phyloP scores from a whole-genome alignment of 2,113 vertebrate species.

The Corythornis cristatus region DNA sequence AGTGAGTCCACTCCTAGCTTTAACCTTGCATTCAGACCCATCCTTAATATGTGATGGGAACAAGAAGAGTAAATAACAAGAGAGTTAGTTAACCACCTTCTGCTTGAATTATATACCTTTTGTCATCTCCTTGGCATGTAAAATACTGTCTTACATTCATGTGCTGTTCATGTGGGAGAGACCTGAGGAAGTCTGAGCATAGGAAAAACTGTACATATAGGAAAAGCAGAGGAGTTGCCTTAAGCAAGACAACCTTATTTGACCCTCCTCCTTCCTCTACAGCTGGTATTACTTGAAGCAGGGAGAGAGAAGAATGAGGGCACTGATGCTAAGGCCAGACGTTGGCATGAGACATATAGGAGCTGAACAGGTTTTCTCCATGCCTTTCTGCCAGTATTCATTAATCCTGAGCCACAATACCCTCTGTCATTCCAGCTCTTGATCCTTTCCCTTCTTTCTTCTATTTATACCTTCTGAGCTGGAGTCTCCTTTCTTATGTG shows the following conservation, averaged over 20 bases:
- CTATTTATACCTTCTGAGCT: conserved; percentile 23
- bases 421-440: not conserved
- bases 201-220: conserved; percentile 52
- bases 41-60: not conserved
- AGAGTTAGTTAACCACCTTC: not conserved
- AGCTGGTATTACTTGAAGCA: conserved; percentile 6
- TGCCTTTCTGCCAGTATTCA: conserved; percentile 2
- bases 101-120: not conserved
- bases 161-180: conserved; percentile 2
- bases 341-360: not conserved
- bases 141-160: not conserved
- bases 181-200: not conserved
- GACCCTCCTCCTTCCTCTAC: conserved; percentile 40
- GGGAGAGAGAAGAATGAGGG: not conserved
- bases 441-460: not conserved
- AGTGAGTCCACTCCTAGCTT: not conserved
- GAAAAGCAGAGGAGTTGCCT: conserved; percentile 10
- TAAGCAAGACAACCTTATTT: conserved; percentile 40
- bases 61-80: not conserved
- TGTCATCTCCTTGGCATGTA: not conserved
- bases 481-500: not conserved
- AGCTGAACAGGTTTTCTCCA: conserved; percentile 32
- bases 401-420: not conserved
- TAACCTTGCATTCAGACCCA: not conserved
- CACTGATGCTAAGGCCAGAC: not conserved